Percentiles rank a stretch among this genome's conserved stretches.
Evolutionary conservation across 92 coral and sea anemone genomes (phyloP).

Genomic region (Epizoanthus fatuus): DNA sequence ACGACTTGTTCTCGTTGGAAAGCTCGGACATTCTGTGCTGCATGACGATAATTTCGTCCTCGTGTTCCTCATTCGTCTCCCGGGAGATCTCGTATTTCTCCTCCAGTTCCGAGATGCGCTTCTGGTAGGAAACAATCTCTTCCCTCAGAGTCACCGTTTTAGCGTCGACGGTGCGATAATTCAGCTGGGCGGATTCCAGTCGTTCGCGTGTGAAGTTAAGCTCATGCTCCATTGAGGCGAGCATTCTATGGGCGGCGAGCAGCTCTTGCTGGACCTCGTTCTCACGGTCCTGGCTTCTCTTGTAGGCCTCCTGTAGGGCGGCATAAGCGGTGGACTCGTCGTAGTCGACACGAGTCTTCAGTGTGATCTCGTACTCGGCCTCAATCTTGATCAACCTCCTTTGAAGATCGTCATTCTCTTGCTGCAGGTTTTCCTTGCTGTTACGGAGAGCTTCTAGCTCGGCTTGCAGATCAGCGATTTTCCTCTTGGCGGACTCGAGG

Average conservation of each 20-base stretch:
- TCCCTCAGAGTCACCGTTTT: slow-evolving; percentile 79
- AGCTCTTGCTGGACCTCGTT: slow-evolving; percentile 94
- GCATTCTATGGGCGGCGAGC: slow-evolving; percentile 86
- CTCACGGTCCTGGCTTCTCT: slow-evolving; percentile 97
- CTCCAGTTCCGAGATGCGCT: slow-evolving; percentile 93
- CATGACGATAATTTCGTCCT: slow-evolving; percentile 87
- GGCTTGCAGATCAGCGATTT: slow-evolving; percentile 85
- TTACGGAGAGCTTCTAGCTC: slow-evolving; percentile 90
- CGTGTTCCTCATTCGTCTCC: slow-evolving; percentile 87
- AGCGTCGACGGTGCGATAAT: slow-evolving; percentile 79
- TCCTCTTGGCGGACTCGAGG: slow-evolving; percentile 88
- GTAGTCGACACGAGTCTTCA: slow-evolving; percentile 78
- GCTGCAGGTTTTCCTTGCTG: slow-evolving; percentile 88
- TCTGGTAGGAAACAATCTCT: slow-evolving; percentile 87
- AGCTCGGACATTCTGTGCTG: slow-evolving; percentile 90
- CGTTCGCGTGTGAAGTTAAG: slow-evolving; percentile 77
- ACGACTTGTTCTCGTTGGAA: slow-evolving; percentile 73
- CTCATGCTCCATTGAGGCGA: slow-evolving; percentile 87
- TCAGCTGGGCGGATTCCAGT: slow-evolving; percentile 70
- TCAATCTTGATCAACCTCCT: slow-evolving; percentile 92
- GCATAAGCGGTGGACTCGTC: slow-evolving; percentile 92
- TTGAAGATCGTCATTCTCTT: slow-evolving; percentile 80
- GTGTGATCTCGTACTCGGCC: slow-evolving; percentile 93
- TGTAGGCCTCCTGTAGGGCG: slow-evolving; percentile 92
- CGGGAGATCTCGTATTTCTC: slow-evolving; percentile 89